Evolutionary conservation across 2,888 invertebrate genomes (phyloP).

Genomic region (Agrochola macilenta): DNA sequence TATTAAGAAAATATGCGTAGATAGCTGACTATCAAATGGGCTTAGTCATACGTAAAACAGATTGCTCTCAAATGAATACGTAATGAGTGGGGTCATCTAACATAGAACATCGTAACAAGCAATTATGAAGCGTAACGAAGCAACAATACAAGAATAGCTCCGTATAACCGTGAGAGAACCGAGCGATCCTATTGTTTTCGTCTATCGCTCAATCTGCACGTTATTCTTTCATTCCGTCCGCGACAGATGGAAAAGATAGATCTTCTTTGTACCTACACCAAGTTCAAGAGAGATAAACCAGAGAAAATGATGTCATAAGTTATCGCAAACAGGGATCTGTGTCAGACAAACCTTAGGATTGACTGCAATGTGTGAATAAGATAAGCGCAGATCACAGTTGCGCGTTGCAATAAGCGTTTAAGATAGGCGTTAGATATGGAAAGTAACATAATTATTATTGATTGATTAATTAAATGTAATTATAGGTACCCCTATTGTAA

Average conservation of each 20-base stretch:
- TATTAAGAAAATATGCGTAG: background rate
- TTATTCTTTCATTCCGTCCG: constrained; percentile 10
- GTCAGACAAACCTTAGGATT: constrained; percentile 11
- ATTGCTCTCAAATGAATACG: constrained; percentile 18
- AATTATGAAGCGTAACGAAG: constrained; percentile 55
- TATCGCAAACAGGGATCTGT: constrained; percentile 9
- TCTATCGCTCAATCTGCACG: constrained; percentile 38
- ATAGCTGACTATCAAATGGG: background rate
- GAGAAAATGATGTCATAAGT: constrained; percentile 9
- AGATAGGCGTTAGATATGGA: background rate
- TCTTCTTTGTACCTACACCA: constrained; percentile 4
- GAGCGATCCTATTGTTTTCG: constrained; percentile 35
- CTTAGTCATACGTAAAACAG: constrained; percentile 23
- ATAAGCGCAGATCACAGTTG: background rate
- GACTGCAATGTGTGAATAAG: background rate
- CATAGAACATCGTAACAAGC: constrained; percentile 39
- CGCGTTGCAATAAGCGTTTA: constrained; percentile 1
- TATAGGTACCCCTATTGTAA: too few relatives aligned
- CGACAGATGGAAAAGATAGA: background rate
- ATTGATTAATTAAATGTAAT: too few relatives aligned
- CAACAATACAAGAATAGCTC: constrained; percentile 37
- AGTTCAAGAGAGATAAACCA: constrained; percentile 27
- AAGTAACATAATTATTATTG: too few relatives aligned
- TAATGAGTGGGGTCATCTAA: constrained; percentile 24
- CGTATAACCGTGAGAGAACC: constrained; percentile 26